These are phyloP conservation scores for Phallusia fumigata DNA, from an alignment of 23 tunicate species.

Conservation along the genomic window DNA sequence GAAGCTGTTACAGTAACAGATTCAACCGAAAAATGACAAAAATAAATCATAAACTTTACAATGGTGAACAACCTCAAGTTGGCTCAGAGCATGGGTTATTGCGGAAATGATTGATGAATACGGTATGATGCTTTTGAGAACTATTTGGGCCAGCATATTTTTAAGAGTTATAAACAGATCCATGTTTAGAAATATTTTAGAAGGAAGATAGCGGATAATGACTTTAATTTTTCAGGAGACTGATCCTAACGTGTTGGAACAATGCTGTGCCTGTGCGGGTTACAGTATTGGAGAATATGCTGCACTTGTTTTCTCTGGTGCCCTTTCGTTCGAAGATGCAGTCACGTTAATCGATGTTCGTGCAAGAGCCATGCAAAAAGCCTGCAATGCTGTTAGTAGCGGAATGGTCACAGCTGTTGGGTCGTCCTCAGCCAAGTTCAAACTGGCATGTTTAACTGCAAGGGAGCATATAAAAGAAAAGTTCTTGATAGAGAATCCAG, in stretches of 20 bases:
- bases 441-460: slow-evolving; percentile 61
- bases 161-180: no score
- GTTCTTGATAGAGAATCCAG: slow-evolving; percentile 40
- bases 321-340: slow-evolving; percentile 79
- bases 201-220: no score
- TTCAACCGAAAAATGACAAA: no score
- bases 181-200: no score
- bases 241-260: slow-evolving; percentile 60
- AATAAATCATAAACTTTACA: no score
- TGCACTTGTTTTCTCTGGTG: slow-evolving; percentile 82
- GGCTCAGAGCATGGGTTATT: no score
- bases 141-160: no score
- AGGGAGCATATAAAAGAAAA: slow-evolving; percentile 45
- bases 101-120: no score
- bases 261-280: slow-evolving; percentile 68
- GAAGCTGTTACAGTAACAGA: no score
- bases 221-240: slow-evolving; percentile 29
- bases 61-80: no score
- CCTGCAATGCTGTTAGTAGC: slow-evolving; percentile 34
- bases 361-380: slow-evolving; percentile 74
- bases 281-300: slow-evolving; percentile 91
- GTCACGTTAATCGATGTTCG: slow-evolving; percentile 48
- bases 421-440: slow-evolving; percentile 40
- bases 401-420: slow-evolving; percentile 72
- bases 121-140: no score